Conservation (phyloP, 2,797 vertebrate genomes). For the Phylloscopus collybita region DNA sequence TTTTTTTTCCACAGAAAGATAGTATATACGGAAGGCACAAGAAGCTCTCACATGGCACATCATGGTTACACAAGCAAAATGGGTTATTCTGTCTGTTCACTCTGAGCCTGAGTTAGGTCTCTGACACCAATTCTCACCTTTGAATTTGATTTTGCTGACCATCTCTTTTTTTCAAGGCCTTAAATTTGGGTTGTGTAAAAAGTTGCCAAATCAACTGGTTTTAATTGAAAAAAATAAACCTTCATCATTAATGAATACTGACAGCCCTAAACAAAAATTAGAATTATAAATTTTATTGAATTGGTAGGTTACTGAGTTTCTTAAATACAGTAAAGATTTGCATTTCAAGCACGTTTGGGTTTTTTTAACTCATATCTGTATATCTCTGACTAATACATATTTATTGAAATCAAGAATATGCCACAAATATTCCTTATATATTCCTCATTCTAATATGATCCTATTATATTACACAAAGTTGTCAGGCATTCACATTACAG, state of each 20-base stretch:
- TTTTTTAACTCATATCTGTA: background rate
- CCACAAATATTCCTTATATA: background rate
- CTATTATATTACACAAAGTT: background rate
- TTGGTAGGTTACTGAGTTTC: background rate
- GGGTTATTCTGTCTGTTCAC: background rate
- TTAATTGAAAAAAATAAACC: background rate
- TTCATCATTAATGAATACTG: background rate
- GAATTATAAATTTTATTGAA: background rate
- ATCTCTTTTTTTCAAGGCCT: background rate
- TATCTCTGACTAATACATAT: background rate
- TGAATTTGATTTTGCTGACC: background rate
- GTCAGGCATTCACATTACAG: background rate
- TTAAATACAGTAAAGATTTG: background rate
- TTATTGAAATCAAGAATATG: background rate
- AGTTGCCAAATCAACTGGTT: background rate
- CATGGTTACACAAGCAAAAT: background rate
- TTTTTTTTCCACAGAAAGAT: background rate
- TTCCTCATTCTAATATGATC: background rate
- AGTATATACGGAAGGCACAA: background rate
- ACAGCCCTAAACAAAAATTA: background rate
- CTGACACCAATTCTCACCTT: background rate
- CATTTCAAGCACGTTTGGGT: background rate
- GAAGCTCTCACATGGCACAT: background rate
- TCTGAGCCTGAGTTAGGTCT: background rate
- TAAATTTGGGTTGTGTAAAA: background rate